phyloP scores from a whole-genome alignment of 1,140 invertebrate genomes.

The Bradysia coprophila region DNA sequence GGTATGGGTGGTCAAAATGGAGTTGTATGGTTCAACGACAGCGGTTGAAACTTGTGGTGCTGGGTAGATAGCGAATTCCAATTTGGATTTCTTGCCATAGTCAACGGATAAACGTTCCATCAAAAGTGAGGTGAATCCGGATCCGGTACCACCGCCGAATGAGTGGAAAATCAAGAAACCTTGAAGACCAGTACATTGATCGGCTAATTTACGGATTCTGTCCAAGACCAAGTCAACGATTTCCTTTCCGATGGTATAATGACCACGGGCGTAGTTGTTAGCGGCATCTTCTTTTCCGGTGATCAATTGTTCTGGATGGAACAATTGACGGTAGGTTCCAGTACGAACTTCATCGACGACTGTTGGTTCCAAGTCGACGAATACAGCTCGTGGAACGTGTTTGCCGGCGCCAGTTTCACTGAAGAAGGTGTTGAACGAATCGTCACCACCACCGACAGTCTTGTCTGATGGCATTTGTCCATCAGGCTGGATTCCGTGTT shows the following conservation, averaged over 20 bases:
- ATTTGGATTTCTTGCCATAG: constrained; percentile 76
- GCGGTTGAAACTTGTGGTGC: constrained; percentile 79
- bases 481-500: constrained; percentile 68
- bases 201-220: constrained; percentile 58
- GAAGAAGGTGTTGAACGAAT: constrained; percentile 74
- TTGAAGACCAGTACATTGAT: constrained; percentile 72
- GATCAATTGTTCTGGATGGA: constrained; percentile 72
- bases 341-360: constrained; percentile 75
- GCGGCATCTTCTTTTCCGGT: constrained; percentile 79
- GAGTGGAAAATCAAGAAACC: constrained; percentile 82
- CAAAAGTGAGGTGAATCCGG: constrained; percentile 69
- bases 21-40: constrained; percentile 82
- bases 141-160: constrained; percentile 77
- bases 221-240: constrained; percentile 67
- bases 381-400: constrained; percentile 68
- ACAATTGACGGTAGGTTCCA: constrained; percentile 66
- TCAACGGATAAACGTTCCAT: constrained; percentile 81
- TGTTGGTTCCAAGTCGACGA: constrained; percentile 75
- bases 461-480: constrained; percentile 60
- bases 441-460: constrained; percentile 44
- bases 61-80: constrained; percentile 80
- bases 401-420: constrained; percentile 76
- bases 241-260: constrained; percentile 84
- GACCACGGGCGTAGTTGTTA: constrained; percentile 76
- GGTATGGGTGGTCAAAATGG: constrained; percentile 61